Base-by-base conservation (phyloP, 2,797 vertebrate genomes). In the Saxicola maurus region DNA sequence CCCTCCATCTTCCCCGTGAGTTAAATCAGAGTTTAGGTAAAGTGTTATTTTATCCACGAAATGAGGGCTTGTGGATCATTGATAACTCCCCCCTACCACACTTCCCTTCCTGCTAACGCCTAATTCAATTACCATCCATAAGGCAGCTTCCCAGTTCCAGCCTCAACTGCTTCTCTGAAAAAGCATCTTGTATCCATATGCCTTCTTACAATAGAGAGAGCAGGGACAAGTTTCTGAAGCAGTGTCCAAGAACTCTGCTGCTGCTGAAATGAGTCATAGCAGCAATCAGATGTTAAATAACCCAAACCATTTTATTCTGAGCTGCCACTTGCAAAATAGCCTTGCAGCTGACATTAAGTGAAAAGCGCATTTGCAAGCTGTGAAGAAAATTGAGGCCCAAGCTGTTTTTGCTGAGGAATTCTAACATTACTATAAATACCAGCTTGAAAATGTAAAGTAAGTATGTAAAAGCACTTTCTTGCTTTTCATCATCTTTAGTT, bases 41-140 rank as follows among this genome's bases (percentile, higher is more conserved):
- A 33, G 11, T 2, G 3, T 10, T 15, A 38, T n/a, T 59, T 31
- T 27, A 23, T 30, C 16, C 1, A 2, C 9, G 48, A 21, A 85
- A 60, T 4, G 9, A 33, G 23, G 10, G 27, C 18, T 24, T 25
- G 16, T 2, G 24, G 14, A 9, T 33, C 16, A 21, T 24, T 13
- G 45, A 18, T 16, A n/a, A 16, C 4, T 17, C 28, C 10, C 7
- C 7, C 0, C 4, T 11, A 13, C 23, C 25, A 7, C 4, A 5
- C 19, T 6, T 10, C 31, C 19, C 9, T 30, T 43, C 31, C 11
- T 37, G 3, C 33, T 43, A 30, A 45, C 1, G 3, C 21, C 38
- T 38, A 20, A 11, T 42, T 53, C 21, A 21, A 5, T 42, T 30
- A 11, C 17, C 10, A 55, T 25, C 16, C 24, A 4, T 15, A 33